phyloP scores from a whole-genome alignment of 2,113 vertebrate species.

The Albula glossodonta region DNA sequence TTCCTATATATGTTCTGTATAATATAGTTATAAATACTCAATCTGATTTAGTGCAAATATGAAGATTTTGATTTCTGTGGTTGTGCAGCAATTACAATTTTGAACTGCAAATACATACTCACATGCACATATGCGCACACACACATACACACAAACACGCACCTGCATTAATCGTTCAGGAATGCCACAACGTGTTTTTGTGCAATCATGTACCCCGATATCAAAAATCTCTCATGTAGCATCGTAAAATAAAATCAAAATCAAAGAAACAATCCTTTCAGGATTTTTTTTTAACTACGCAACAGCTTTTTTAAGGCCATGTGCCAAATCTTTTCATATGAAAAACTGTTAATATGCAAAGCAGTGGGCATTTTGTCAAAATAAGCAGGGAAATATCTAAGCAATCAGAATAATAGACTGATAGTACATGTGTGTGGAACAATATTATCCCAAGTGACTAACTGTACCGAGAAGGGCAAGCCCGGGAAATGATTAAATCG shows the following conservation, averaged over 20 bases:
- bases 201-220: not conserved
- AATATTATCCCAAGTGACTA: not conserved
- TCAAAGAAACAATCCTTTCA: not conserved
- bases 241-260: too few relatives aligned
- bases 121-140: too few relatives aligned
- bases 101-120: too few relatives aligned
- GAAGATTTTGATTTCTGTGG: not conserved
- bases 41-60: not conserved
- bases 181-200: not conserved
- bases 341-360: not conserved
- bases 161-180: not conserved
- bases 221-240: too few relatives aligned
- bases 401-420: not conserved
- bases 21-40: not conserved
- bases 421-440: not conserved
- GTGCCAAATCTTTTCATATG: not conserved
- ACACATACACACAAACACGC: too few relatives aligned
- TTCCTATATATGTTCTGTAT: not conserved
- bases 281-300: not conserved
- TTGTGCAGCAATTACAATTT: not conserved
- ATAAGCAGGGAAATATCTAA: not conserved
- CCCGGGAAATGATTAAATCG: not conserved
- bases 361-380: not conserved
- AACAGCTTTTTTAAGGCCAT: not conserved
- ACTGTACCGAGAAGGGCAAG: too few relatives aligned